A percentile compares a stretch with the other conserved stretches of the same genome.
Evolutionary conservation across 1,140 invertebrate genomes (phyloP).

Genomic region (Drosophila chauvacae): DNA sequence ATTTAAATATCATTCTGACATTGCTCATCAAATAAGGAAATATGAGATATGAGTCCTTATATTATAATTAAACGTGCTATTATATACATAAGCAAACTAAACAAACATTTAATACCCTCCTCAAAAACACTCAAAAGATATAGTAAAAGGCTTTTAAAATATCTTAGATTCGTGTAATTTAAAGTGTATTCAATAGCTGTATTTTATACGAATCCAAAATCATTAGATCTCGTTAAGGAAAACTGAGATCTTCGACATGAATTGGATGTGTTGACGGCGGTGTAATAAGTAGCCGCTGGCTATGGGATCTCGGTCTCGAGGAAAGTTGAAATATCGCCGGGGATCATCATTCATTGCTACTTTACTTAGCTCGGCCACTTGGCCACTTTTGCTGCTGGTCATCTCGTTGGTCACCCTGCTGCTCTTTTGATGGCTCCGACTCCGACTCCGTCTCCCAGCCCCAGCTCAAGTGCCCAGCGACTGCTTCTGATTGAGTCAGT

Average conservation of each 20-base stretch:
- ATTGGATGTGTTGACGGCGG: conserved; percentile 30
- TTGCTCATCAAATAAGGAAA: too few relatives aligned
- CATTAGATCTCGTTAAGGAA: conserved; percentile 6
- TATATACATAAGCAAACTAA: too few relatives aligned
- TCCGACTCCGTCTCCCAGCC: conserved; percentile 3
- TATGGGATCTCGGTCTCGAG: conserved; percentile 14
- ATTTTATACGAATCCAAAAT: background rate
- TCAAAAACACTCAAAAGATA: background rate
- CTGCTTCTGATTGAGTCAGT: conserved; percentile 71
- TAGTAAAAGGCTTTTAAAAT: background rate
- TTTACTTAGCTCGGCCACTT: conserved; percentile 62
- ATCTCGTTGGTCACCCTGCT: conserved; percentile 20
- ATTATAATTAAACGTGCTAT: too few relatives aligned
- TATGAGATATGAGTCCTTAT: too few relatives aligned
- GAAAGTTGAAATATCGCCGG: conserved; percentile 64
- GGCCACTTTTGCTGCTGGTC: conserved; percentile 22
- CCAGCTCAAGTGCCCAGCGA: conserved; percentile 65
- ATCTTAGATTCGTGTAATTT: background rate
- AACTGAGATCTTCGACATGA: conserved; percentile 22
- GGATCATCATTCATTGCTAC: conserved; percentile 68
- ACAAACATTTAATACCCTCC: too few relatives aligned
- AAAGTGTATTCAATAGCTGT: conserved; percentile 10
- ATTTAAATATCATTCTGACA: too few relatives aligned
- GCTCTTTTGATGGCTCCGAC: conserved; percentile 73
- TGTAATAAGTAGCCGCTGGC: conserved; percentile 62